These are phyloP conservation scores for Daboia siamensis DNA, from an alignment of 2,113 vertebrate species.

Conservation along the genomic window DNA sequence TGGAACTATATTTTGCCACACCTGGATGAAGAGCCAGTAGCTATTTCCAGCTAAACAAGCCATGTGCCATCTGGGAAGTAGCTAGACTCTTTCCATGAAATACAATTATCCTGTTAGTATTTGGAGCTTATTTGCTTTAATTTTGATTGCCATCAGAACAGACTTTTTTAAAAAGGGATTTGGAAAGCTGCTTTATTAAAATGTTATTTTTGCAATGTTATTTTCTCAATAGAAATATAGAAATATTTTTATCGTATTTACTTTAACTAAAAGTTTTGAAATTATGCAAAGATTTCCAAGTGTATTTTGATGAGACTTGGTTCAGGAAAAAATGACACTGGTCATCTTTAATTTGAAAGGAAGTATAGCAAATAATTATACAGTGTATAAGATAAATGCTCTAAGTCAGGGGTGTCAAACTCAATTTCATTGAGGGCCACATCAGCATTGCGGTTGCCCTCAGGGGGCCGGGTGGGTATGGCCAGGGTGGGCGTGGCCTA, in stretches of 20 bases:
- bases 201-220: background rate
- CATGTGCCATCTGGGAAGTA: background rate
- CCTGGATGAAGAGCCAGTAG: background rate
- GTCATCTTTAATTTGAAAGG: background rate
- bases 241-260: background rate
- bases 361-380: background rate
- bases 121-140: background rate
- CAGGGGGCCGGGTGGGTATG: too few relatives aligned
- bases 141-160: background rate
- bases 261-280: background rate
- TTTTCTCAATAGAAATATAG: background rate
- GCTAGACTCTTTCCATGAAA: background rate
- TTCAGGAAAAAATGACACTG: background rate
- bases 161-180: background rate
- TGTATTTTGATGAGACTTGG: background rate
- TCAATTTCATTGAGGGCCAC: too few relatives aligned
- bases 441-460: too few relatives aligned
- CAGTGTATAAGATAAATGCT: background rate
- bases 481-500: too few relatives aligned
- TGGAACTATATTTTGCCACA: conserved; percentile 19
- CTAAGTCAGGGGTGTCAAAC: too few relatives aligned
- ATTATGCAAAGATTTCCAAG: background rate
- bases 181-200: background rate
- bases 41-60: conserved; percentile 11
- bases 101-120: background rate